Conservation (phyloP, 1,140 invertebrate species). For the Leptonema lineaticorne region DNA sequence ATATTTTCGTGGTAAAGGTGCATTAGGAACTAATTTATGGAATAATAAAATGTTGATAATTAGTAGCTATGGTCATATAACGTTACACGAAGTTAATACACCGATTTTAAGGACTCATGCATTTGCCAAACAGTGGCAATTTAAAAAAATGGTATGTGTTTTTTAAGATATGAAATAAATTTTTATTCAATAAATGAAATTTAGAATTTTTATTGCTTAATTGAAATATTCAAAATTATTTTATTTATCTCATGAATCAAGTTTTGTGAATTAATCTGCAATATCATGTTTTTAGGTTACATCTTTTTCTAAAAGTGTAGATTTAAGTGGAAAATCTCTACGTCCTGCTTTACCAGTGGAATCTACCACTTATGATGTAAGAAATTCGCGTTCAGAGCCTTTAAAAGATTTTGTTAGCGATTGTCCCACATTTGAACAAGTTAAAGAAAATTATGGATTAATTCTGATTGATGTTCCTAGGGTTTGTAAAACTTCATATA, state of each 20-base stretch:
- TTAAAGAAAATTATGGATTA: constrained; percentile 47
- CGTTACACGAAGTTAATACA: neutral
- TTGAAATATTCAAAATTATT: no score
- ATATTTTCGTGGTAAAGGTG: neutral
- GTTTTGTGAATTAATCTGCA: no score
- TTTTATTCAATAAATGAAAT: neutral
- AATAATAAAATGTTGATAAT: neutral
- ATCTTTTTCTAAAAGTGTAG: neutral
- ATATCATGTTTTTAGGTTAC: constrained; percentile 12
- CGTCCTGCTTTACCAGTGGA: neutral
- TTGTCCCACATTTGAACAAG: constrained; percentile 46
- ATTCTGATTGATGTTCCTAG: constrained; percentile 27
- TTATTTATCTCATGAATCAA: no score
- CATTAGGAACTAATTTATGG: neutral
- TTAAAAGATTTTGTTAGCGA: constrained; percentile 39
- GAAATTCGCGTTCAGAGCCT: neutral
- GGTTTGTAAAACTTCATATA: neutral
- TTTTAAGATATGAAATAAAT: neutral
- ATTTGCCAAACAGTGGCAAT: neutral
- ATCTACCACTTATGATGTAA: neutral
- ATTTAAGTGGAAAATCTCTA: neutral
- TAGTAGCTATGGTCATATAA: neutral
- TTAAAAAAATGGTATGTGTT: neutral
- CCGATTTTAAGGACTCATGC: neutral
- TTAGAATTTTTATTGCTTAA: neutral